Percentiles rank a stretch among this genome's conserved stretches.
Conservation (phyloP, 2,113 vertebrate species). For the Aleadryas rufinucha region DNA sequence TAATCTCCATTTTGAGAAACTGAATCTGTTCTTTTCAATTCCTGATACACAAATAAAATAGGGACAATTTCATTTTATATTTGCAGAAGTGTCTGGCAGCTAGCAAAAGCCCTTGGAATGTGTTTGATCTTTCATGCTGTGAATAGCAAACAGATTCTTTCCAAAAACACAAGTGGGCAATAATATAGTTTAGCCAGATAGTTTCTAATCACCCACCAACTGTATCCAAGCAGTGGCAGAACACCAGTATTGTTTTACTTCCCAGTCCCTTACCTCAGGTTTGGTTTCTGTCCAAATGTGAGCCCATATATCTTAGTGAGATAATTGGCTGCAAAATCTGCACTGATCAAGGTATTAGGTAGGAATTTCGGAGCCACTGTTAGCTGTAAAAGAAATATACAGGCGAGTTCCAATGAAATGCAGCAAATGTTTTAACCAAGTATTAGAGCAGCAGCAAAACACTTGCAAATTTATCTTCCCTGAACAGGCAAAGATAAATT, state of each 20-base stretch:
- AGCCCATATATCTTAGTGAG: conserved; percentile 90
- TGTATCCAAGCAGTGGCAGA: not conserved
- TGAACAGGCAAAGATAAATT: not conserved
- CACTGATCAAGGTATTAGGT: conserved; percentile 88
- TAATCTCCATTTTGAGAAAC: not conserved
- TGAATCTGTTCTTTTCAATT: not conserved
- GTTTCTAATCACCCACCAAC: not conserved
- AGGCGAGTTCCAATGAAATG: not conserved
- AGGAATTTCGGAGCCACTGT: conserved; percentile 87
- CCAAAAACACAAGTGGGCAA: not conserved
- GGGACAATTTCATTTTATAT: not conserved
- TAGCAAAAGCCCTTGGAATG: not conserved
- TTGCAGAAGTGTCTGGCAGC: not conserved
- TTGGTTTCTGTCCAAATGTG: conserved; percentile 95
- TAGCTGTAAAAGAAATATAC: conserved; percentile 77
- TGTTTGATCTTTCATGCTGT: not conserved
- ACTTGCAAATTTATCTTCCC: not conserved
- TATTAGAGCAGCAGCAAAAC: not conserved
- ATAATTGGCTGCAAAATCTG: conserved; percentile 95
- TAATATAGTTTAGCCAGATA: conserved; percentile 4
- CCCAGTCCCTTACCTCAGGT: conserved; percentile 80
- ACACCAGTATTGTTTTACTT: conserved; percentile 10
- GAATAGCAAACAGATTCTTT: conserved; percentile 32
- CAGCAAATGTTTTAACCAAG: not conserved
- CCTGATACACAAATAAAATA: not conserved